phyloP scores from a whole-genome alignment of 2,113 vertebrate species.

The Pituophis catenifer region DNA sequence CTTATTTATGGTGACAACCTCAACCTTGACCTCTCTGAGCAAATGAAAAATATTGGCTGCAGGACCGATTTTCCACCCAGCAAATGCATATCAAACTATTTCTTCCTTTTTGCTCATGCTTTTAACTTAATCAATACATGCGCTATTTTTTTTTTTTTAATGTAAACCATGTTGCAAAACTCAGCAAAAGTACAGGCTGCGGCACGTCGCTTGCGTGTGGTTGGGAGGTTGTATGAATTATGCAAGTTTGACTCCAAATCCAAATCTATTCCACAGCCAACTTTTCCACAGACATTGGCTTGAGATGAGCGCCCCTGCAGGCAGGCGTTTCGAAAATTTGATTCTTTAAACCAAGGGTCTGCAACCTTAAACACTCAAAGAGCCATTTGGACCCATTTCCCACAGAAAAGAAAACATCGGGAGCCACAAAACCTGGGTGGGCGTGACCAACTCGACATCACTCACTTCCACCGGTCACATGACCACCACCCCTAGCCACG shows the following conservation, averaged over 20 bases:
- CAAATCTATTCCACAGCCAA: neutral
- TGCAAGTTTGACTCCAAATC: neutral
- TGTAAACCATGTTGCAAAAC: neutral
- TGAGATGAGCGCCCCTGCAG: neutral
- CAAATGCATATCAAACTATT: neutral
- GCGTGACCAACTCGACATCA: no score
- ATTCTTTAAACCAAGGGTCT: neutral
- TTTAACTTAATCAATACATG: neutral
- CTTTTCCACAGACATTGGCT: neutral
- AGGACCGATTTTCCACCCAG: neutral
- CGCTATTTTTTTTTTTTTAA: neutral
- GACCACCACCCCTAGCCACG: no score
- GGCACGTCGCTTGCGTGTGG: neutral
- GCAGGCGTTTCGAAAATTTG: neutral
- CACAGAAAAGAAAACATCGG: no score
- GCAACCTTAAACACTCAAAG: no score
- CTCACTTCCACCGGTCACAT: no score
- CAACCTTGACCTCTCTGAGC: neutral
- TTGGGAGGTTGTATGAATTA: neutral
- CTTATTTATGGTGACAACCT: neutral
- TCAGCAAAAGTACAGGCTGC: neutral
- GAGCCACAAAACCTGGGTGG: no score
- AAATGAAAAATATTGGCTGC: neutral
- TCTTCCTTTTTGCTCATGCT: neutral
- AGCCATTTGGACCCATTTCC: no score